Evolutionary conservation across 2,797 vertebrate genomes (phyloP), one percentile per base, ranked within the genome.

Genomic region (Hylomyscus alleni): DNA sequence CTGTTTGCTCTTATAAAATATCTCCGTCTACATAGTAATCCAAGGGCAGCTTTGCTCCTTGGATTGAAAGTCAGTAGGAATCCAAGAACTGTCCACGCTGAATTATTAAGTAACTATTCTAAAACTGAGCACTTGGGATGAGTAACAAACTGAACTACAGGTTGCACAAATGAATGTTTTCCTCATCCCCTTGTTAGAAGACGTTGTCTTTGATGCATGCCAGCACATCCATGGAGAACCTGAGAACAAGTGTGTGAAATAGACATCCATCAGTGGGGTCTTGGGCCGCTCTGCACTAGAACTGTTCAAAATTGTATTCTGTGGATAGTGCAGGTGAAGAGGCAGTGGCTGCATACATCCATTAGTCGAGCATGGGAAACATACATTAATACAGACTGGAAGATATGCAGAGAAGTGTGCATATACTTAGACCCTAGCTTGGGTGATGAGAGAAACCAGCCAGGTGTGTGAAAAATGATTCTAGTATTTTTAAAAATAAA

Each of bases 51-150:
- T 96, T 95, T 95, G 10, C 92, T 97, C 96, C 97, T 96, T 96
- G 95, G 97, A 90, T 83, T 92, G 81, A 72, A 97, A 97, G 97
- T 96, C 97, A 97, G 84, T 83, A 87, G 81, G 90, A 97, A 97
- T 97, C 96, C 90, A 98, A 94, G 96, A 97, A 95, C 87, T 91
- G 95, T 96, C 95, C 94, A 95, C 93, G 84, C 67, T 98, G 95
- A 97, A 97, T 98, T 97, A 97, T 97, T 97, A 97, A 97, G 95
- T 84, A 97, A 89, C 85, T 96, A 75, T 95, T 98, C 95, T 73
- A 83, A 97, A 92, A 97, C 97, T 97, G 97, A 87, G 0, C 58
- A 86, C 26, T 94, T 96, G 92, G 92, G 60, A 77, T 95, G 93
- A 98, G 84, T 67, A 65, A 56, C 34, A 97, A 93, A 76, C 76